Conservation (phyloP, 2,113 vertebrate species). For the Cyanistes caeruleus region DNA sequence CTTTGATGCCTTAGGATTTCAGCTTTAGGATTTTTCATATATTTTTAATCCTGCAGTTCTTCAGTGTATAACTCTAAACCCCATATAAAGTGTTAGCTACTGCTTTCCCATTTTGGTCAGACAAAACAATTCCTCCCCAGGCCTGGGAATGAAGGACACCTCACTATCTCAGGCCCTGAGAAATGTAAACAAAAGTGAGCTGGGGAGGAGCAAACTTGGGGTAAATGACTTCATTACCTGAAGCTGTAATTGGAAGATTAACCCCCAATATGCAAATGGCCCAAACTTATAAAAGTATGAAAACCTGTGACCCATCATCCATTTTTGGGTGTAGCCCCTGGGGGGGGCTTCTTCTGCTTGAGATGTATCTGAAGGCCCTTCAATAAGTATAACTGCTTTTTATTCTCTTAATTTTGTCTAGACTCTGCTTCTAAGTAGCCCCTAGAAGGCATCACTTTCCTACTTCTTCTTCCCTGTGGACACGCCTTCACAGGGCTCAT, state of each 20-base stretch:
- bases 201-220: background rate
- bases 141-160: background rate
- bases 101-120: background rate
- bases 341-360: fast-evolving
- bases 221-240: background rate
- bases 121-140: background rate
- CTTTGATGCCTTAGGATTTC: background rate
- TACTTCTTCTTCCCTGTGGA: fast-evolving
- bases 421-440: background rate
- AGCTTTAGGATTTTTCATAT: background rate
- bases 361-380: background rate
- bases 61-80: background rate
- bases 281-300: background rate
- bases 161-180: background rate
- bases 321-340: background rate
- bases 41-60: background rate
- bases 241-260: background rate
- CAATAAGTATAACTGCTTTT: background rate
- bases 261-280: background rate
- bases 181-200: background rate
- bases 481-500: background rate
- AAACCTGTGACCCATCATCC: fast-evolving
- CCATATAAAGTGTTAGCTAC: background rate
- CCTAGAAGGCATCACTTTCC: background rate
- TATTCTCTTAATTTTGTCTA: background rate